These are phyloP conservation scores for Mustelus asterias DNA, from an alignment of 2,113 vertebrate genomes.

Conservation along the genomic window DNA sequence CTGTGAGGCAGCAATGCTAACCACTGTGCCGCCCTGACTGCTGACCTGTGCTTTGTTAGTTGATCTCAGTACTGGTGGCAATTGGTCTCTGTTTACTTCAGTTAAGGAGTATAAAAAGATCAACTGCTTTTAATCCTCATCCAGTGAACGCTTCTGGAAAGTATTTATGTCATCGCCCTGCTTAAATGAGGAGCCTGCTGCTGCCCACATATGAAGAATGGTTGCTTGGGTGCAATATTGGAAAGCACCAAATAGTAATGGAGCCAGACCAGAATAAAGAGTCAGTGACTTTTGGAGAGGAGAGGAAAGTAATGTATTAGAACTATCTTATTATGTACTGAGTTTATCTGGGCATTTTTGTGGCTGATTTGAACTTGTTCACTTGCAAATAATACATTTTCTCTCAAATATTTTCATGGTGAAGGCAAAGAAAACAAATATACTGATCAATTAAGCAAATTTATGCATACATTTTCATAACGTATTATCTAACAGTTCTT, in stretches of 20 bases:
- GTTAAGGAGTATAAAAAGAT: neutral
- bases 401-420: neutral
- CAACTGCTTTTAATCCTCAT: neutral
- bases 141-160: neutral
- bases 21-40: neutral
- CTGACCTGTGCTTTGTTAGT: neutral
- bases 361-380: neutral
- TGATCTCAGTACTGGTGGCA: neutral
- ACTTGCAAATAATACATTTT: neutral
- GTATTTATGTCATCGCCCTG: neutral
- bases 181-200: neutral
- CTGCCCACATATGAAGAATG: neutral
- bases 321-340: neutral
- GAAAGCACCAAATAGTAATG: neutral
- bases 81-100: neutral
- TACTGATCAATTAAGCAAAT: no score
- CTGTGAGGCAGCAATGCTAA: no score
- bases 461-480: no score
- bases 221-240: neutral
- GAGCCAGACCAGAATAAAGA: neutral
- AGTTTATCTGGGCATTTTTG: neutral
- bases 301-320: neutral
- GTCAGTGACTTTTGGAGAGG: neutral
- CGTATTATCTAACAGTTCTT: no score
- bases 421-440: no score